Percentiles rank a stretch among this genome's conserved stretches.
Evolutionary conservation across 2,113 vertebrate species (phyloP).

Genomic region (Shinisaurus crocodilurus): DNA sequence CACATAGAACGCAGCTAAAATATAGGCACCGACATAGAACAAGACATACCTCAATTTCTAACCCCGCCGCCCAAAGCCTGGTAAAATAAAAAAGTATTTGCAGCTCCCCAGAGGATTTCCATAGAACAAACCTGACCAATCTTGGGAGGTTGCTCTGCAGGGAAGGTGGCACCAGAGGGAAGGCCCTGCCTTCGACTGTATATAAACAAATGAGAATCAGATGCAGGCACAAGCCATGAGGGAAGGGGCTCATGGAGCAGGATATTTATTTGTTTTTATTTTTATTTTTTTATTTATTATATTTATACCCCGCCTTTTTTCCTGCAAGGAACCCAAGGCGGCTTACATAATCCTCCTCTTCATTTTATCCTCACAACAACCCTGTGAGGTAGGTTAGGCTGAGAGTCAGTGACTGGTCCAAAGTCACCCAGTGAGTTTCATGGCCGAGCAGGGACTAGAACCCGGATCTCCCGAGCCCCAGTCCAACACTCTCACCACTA

Average conservation of each 20-base stretch:
- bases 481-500: too few relatives aligned
- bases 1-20: not conserved
- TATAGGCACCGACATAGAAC: not conserved
- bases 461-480: too few relatives aligned
- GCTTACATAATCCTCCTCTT: too few relatives aligned
- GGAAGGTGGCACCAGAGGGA: not conserved
- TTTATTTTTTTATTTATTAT: too few relatives aligned
- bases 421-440: too few relatives aligned
- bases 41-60: not conserved
- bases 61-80: not conserved
- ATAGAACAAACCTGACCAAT: not conserved
- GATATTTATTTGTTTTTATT: too few relatives aligned
- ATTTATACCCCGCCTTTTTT: too few relatives aligned
- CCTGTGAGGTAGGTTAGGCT: too few relatives aligned
- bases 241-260: not conserved
- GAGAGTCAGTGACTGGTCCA: too few relatives aligned
- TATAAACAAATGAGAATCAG: not conserved
- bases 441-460: too few relatives aligned
- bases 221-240: not conserved
- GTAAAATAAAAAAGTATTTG: not conserved
- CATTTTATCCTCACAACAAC: too few relatives aligned
- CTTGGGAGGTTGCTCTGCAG: not conserved
- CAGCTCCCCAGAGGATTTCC: not conserved
- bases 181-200: not conserved
- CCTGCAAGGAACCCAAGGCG: too few relatives aligned